Evolutionary conservation across 2,797 vertebrate genomes (phyloP), one percentile per base, ranked within the genome.

Genomic region (Sciurus vulgaris): DNA sequence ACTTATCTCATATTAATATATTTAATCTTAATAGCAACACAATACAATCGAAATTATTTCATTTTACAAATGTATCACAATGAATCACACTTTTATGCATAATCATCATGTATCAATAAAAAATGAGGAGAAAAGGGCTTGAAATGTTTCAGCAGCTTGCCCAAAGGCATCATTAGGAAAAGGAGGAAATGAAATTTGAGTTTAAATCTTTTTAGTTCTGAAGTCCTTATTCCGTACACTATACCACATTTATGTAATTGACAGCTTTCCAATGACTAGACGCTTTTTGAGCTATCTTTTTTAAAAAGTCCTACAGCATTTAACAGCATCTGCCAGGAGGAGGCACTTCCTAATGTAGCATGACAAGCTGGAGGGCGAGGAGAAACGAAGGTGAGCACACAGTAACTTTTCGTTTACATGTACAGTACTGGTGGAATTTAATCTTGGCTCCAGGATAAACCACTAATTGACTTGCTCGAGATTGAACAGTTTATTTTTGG

Each of bases 11-110:
- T 81, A 49, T 41, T 77, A 51, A 22, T 84, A 2, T 41, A 47
- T 90, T 84, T 93, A 85, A 90, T 95, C 76, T n/a, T 87, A 33
- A 26, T 35, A 28, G 22, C 8, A 90, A 92, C 17, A 33, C 2
- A 65, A 63, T 70, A 22, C 24, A 77, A 61, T 63, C 85, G 1
- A 81, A 8, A 94, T 44, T 72, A 49, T 15, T 67, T 28, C 26
- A 63, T 63, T 91, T 77, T 56, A 93, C 9, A 93, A 33, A 30
- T 61, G 59, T 24, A 61, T 61, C 59, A 61, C 24, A 61, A 61
- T 61, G 59, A 61, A 61, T 61, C 59, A 61, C 59, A 61, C 9
- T 61, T 56, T 61, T 3, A 61, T 61, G 2, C 59, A 11, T 61
- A 61, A 61, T 61, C 24, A 26, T 61, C 26, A 61, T 61, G 24